These are phyloP conservation scores for Cepaea hortensis DNA, from an alignment of 2,888 invertebrate genomes.

Conservation along the genomic window DNA sequence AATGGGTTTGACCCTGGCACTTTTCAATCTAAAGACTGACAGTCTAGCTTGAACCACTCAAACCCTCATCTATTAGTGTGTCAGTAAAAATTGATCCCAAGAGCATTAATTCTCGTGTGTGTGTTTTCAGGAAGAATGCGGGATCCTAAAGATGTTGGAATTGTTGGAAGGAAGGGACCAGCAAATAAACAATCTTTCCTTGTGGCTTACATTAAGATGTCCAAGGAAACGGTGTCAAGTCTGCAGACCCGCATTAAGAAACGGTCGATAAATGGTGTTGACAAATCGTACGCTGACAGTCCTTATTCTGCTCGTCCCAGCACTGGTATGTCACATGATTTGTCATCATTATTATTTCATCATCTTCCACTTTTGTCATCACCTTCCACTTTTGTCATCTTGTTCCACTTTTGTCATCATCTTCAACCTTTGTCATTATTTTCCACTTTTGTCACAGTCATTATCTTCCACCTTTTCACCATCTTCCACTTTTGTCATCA, in stretches of 20 bases:
- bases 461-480: no score
- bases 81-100: no score
- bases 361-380: no score
- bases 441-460: no score
- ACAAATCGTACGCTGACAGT: conserved; percentile 57
- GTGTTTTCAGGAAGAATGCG: conserved; percentile 82
- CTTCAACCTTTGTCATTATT: no score
- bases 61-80: no score
- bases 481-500: no score
- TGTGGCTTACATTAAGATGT: conserved; percentile 84
- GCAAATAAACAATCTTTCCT: conserved; percentile 92
- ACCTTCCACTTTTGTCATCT: no score
- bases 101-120: not conserved
- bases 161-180: conserved; percentile 85
- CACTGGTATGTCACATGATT: conserved; percentile 31
- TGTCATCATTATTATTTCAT: not conserved
- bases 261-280: conserved; percentile 35
- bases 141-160: conserved; percentile 89
- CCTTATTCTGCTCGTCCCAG: conserved; percentile 51
- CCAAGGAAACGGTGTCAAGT: conserved; percentile 65
- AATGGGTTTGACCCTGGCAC: no score
- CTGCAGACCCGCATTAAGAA: conserved; percentile 57
- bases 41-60: no score
- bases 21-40: no score
- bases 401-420: no score